Evolutionary conservation across 2,797 vertebrate genomes (phyloP), one percentile per base, ranked within the genome.

Genomic region (Peromyscus attwateri): DNA sequence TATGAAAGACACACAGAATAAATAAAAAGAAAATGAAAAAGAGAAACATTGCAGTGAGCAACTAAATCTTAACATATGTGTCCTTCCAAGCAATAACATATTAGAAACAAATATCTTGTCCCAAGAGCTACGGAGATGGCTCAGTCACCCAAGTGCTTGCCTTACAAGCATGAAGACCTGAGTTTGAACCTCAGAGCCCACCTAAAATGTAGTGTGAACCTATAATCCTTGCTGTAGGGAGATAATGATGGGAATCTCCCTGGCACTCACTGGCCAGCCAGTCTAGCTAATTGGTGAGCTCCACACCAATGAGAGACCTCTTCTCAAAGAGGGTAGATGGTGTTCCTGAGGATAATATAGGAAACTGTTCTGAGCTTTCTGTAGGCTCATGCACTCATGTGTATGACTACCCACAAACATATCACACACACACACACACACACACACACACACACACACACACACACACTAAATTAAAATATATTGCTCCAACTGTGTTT

Each of bases 11-110:
- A 68, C 27, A 66, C 11, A 57, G 57, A 57, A 57, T 66, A 66
- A 66, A 29, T 66, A 29, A 66, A 66, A 66, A 66, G 64, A 66
- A 31, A 31, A 27, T 66, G 3, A 11, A 27, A 12, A 66, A 16
- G 66, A n/a, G 31, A n/a, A n/a, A 93, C 92, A 83, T 55, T 40
- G 91, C 29, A 52, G 75, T 16, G 40, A 93, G 71, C 79, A 40
- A 91, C 55, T 31, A 10, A 70, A 80, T 75, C 55, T 76, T 46
- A 77, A 71, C 46, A 76, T 25, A 3, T 25, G 31, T 79, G 49
- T 70, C 12, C 11, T 85, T 85, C 64, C 43, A 68, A 68, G 17
- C 6, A 66, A 21, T 49, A 34, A 49, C 29, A 34, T 46, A 29
- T 49, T 66, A 85, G 43, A 52, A 70, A 87, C 17, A 52, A 70